These are phyloP conservation scores for Polypedilum vanderplanki DNA, from an alignment of 1,140 invertebrate species.

Conservation along the genomic window DNA sequence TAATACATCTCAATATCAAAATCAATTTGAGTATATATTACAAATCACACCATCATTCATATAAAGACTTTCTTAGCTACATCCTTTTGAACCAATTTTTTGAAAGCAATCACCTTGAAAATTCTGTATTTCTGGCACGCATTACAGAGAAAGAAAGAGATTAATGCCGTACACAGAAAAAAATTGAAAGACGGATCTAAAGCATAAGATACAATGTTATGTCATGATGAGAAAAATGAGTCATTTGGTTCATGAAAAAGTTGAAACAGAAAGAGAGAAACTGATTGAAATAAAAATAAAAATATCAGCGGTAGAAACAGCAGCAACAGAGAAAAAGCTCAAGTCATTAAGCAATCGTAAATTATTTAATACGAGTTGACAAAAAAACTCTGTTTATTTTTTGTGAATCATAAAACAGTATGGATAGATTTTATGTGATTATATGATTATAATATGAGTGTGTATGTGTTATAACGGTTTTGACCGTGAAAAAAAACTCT, in stretches of 20 bases:
- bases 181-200: conserved; percentile 12
- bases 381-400: neutral
- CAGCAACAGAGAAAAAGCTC: neutral
- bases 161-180: neutral
- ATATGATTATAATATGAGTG: neutral
- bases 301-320: neutral
- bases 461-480: neutral
- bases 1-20: too few species aligned
- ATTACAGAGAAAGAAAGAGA: neutral
- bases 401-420: conserved; percentile 1
- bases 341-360: neutral
- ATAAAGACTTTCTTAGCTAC: too few species aligned
- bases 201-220: conserved; percentile 13
- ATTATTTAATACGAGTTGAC: neutral
- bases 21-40: too few species aligned
- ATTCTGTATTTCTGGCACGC: too few species aligned
- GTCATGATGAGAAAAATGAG: neutral
- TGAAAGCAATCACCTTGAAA: too few species aligned
- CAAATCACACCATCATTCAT: too few species aligned
- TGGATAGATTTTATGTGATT: neutral
- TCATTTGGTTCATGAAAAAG: neutral
- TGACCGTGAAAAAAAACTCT: neutral
- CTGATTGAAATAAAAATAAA: too few species aligned
- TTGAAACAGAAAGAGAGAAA: neutral
- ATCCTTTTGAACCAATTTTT: too few species aligned